Base-by-base conservation (phyloP, 2,888 invertebrate species). In the Pyrgus malvae region DNA sequence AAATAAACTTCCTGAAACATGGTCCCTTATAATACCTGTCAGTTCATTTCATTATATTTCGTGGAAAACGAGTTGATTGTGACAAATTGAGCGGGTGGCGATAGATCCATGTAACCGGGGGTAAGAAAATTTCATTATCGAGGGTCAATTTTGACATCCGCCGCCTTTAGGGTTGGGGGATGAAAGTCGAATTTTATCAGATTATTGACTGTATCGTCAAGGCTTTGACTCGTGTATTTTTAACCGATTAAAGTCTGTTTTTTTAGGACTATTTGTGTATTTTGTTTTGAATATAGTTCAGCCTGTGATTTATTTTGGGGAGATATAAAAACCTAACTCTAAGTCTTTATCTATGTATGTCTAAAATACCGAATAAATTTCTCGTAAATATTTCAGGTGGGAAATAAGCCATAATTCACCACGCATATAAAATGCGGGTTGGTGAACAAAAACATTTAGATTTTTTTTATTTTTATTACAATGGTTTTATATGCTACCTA, bases 111-210 rank as follows among this genome's bases (percentile, higher is more conserved):
- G 42, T 48, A 53, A 48, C 54, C 0, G 55, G 57, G 62, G 56
- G 51, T 17, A 60, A 60, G 68, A 66, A 76, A 75, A 78, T 79
- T 78, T 71, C 68, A 77, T 79, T 76, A 77, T 61, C 33, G 38
- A 48, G 69, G 76, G 73, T 75, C 73, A 72, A 71, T 73, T 73
- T 69, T 68, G 67, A 72, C 69, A 72, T 72, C 69, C 68, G 65
- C 58, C 57, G 57, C 58, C 60, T 66, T 68, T 65, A 60, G 56
- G 60, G 65, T 67, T 61, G 67, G 48, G 64, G 31, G 68, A 69
- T 66, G 67, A 65, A 55, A 57, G 63, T 61, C 21, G 29, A 49
- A 45, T 51, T 45, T 49, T 33, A 44, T 51, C n/a, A 40, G 9
- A 31, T 48, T 48, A 49, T 49, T 41, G 21, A 31, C 45, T 31